These are phyloP conservation scores for Cacatua alba DNA, from an alignment of 2,113 vertebrate genomes.

Conservation along the genomic window DNA sequence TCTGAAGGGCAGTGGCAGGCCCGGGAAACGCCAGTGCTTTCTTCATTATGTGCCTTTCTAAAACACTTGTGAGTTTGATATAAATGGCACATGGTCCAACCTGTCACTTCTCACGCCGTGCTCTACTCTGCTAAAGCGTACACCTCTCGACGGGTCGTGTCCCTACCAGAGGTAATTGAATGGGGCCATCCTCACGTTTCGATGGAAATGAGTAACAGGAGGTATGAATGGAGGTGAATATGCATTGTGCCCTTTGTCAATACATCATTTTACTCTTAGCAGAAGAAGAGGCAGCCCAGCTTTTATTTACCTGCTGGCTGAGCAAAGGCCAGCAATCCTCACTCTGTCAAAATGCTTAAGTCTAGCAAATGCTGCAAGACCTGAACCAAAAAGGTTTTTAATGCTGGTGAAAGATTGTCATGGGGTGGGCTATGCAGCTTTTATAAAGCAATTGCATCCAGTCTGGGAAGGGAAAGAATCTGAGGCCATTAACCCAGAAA, in stretches of 20 bases:
- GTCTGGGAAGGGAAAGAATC: background rate
- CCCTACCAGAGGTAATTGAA: background rate
- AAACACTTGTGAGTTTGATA: background rate
- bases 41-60: background rate
- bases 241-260: background rate
- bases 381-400: slow-evolving; percentile 31
- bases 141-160: background rate
- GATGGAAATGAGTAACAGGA: background rate
- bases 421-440: background rate
- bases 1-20: background rate
- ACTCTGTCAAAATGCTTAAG: slow-evolving; percentile 43
- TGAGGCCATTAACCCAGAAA: slow-evolving; percentile 1
- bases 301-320: slow-evolving; percentile 52
- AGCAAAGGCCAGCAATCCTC: slow-evolving; percentile 41
- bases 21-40: background rate
- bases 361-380: slow-evolving; percentile 6
- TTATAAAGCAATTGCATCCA: slow-evolving; percentile 1
- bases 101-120: background rate
- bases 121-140: background rate
- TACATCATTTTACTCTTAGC: slow-evolving; percentile 18
- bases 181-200: background rate
- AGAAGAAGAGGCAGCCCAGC: background rate
- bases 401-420: slow-evolving; percentile 36
- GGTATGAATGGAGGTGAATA: slow-evolving; percentile 13
- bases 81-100: accelerated